Base-by-base conservation (phyloP, 1,140 invertebrate genomes). In the Trachelipus rathkii region DNA sequence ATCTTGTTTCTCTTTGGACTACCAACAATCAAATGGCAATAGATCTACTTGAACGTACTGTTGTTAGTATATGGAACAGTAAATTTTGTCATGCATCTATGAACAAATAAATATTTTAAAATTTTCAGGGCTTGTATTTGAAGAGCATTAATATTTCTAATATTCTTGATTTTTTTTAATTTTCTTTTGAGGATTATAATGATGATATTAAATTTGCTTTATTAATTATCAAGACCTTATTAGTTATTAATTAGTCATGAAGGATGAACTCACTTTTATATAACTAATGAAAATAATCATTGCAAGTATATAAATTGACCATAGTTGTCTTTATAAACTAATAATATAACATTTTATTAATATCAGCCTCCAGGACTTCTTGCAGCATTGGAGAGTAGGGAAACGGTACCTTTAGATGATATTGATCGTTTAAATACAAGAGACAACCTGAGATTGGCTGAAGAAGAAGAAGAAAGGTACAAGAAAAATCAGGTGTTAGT, bases 1-100 rank as follows among this genome's bases (percentile, higher is more conserved):
- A 98, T 86, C 87, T 99, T n/a, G 93, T 99, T 73, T 93, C 93
- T 19, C 87, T 99, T n/a, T 99, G 97, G 97, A 89, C 97, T 0
- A 96, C 94, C 13, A 95, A 95, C 71, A 96, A 99, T 87, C 91
- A 93, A 21, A 93, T 92, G 23, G 95, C 96, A 0, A 92, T 95
- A 88, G 91, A 92, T 44, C 86, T 99, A 15, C 87, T 99, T 7
- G 89, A 90, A 82, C 87, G 96, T 84, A 95, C 97, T 75, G 89
- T 99, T 89, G 95, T 96, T 87, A 85, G 85, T 83, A 13, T 46
- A 24, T 33, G 6, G 6, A 3, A 33, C 33, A 33, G 1, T 33
- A 33, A 33, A 3, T 33, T 33, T 33, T 33, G 6, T 33, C 2
- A 33, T 33, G 6, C 33, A 3, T 6, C 33, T 33, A 33, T 33